A percentile compares a stretch with the other conserved stretches of the same genome.
phyloP scores from a whole-genome alignment of 2,888 invertebrate species.

The Chironomus tentans region DNA sequence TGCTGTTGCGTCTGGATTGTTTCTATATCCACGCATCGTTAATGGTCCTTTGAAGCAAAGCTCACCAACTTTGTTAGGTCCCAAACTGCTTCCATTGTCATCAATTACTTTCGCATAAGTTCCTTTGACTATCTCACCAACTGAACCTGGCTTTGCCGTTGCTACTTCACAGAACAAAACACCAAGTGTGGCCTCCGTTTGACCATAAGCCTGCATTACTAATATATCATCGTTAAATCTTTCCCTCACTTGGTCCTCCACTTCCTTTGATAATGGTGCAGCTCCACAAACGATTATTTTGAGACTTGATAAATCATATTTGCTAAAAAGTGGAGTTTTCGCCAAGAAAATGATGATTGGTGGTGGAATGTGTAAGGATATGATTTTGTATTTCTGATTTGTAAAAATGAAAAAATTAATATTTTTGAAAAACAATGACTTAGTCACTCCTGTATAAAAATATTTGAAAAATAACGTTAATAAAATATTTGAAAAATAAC shows the following conservation, averaged over 20 bases:
- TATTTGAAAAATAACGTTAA: no score
- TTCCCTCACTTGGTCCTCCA: constrained; percentile 43
- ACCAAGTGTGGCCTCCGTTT: constrained; percentile 57
- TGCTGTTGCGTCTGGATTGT: constrained; percentile 51
- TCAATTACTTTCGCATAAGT: constrained; percentile 48
- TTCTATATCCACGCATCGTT: constrained; percentile 68
- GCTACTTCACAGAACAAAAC: no score
- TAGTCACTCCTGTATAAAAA: no score
- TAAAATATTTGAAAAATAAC: no score
- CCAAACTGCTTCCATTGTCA: constrained; percentile 48
- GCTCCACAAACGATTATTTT: constrained; percentile 61
- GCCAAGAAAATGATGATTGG: no score
- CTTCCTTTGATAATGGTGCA: constrained; percentile 59
- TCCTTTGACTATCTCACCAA: no score
- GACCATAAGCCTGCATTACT: constrained; percentile 54
- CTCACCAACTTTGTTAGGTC: constrained; percentile 58
- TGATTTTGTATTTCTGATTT: no score
- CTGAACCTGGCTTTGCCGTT: no score
- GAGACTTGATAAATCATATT: constrained; percentile 34
- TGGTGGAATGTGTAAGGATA: no score
- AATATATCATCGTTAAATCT: neutral
- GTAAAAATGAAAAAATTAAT: no score
- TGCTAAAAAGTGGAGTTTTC: no score
- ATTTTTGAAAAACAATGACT: no score
- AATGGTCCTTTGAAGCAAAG: constrained; percentile 65